Conservation (phyloP, 2,888 invertebrate genomes). For the Lasioglossum calceatum region DNA sequence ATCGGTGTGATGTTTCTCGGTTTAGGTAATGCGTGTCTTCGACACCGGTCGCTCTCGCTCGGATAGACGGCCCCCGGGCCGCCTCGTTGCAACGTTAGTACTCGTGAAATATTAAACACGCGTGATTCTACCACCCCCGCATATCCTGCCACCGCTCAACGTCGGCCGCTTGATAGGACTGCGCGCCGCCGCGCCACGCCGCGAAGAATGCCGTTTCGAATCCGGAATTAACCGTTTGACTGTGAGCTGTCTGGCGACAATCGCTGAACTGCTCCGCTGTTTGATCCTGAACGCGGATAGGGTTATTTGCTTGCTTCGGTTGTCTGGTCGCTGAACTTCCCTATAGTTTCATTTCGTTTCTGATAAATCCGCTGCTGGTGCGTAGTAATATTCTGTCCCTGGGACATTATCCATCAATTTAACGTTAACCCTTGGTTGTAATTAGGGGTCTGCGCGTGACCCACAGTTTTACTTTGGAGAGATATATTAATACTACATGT, state of each 20-base stretch:
- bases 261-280: background rate
- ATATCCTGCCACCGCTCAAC: background rate
- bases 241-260: background rate
- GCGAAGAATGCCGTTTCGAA: background rate
- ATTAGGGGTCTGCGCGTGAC: background rate
- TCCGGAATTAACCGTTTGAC: background rate
- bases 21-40: slow-evolving; percentile 54
- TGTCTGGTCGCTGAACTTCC: background rate
- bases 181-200: background rate
- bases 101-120: slow-evolving; percentile 41
- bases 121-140: slow-evolving; percentile 19
- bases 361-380: background rate
- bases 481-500: background rate
- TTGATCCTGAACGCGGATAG: background rate
- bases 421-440: background rate
- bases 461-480: background rate
- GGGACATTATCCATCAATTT: background rate
- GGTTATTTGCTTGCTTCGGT: background rate
- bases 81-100: background rate
- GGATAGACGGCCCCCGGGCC: background rate
- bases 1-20: slow-evolving; percentile 58
- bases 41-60: background rate
- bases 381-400: background rate
- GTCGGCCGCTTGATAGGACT: slow-evolving; percentile 9
- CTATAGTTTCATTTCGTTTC: background rate